Evolutionary conservation across 2,797 vertebrate genomes (phyloP).

Genomic region (Diplodus sargus): DNA sequence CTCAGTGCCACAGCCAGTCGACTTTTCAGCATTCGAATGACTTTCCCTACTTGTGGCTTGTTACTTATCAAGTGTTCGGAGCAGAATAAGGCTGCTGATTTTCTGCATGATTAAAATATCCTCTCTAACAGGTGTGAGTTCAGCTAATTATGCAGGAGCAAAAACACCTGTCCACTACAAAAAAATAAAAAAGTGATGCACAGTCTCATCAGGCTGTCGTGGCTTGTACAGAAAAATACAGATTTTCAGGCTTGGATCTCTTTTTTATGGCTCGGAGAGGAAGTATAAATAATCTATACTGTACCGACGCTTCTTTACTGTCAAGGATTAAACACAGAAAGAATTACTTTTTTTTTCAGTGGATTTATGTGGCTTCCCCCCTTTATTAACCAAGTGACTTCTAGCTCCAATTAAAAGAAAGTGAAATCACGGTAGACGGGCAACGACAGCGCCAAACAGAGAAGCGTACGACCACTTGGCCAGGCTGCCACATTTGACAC

Average conservation of each 20-base stretch:
- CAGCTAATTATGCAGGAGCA: conserved; percentile 51
- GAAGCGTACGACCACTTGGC: too few species aligned
- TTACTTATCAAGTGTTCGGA: conserved; percentile 43
- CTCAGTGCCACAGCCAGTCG: conserved; percentile 33
- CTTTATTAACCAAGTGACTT: neutral
- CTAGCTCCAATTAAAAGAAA: too few species aligned
- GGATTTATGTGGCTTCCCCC: neutral
- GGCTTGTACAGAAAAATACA: conserved; percentile 8
- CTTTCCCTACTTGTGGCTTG: conserved; percentile 37
- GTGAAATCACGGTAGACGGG: too few species aligned
- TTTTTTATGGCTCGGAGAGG: neutral
- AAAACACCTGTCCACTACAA: conserved; percentile 30
- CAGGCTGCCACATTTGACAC: too few species aligned
- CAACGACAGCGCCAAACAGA: too few species aligned
- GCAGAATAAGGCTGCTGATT: conserved; percentile 38
- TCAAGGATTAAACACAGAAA: neutral
- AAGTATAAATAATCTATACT: neutral
- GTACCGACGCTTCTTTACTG: neutral
- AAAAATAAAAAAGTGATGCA: conserved; percentile 19
- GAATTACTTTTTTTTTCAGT: neutral
- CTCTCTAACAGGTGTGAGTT: conserved; percentile 44
- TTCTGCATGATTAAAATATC: conserved; percentile 34
- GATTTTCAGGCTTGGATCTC: neutral
- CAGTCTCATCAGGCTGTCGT: neutral
- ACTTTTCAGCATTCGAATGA: conserved; percentile 44